phyloP scores from a whole-genome alignment of 1,140 invertebrate genomes.

The Zaprionus lachaisei region DNA sequence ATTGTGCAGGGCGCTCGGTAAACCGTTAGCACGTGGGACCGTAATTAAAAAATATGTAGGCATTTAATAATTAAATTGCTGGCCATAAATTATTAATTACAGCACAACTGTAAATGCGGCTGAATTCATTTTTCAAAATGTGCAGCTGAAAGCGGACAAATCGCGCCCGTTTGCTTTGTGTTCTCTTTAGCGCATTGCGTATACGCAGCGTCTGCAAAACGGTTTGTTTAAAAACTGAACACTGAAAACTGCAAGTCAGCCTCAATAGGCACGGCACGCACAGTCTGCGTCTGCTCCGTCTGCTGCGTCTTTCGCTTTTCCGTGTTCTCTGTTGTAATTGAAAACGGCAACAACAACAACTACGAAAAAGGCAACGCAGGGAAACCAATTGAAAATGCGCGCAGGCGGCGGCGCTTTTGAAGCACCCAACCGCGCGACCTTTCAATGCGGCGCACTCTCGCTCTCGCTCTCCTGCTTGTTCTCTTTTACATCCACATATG shows the following conservation, averaged over 20 bases:
- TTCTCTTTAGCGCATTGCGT: neutral
- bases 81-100: slow-evolving; percentile 3
- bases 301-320: slow-evolving; percentile 36
- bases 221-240: neutral
- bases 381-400: slow-evolving; percentile 37
- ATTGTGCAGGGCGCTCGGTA: neutral
- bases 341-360: slow-evolving; percentile 19
- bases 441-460: slow-evolving; percentile 2
- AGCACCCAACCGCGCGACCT: slow-evolving; percentile 55
- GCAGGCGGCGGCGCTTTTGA: slow-evolving; percentile 53
- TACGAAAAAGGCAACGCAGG: neutral
- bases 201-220: neutral
- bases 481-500: too few relatives aligned
- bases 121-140: neutral
- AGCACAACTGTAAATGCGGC: neutral
- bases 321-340: slow-evolving; percentile 17
- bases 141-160: neutral
- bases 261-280: neutral
- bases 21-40: slow-evolving; percentile 5
- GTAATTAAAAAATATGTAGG: slow-evolving; percentile 10
- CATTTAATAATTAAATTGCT: slow-evolving; percentile 6
- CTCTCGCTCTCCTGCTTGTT: neutral
- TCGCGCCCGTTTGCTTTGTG: neutral
- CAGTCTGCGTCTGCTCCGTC: neutral
- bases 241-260: slow-evolving; percentile 3